These are phyloP conservation scores for Halisarca cf. caerulea DNA, from an alignment of 37 sponge, comb jelly and placozoan genomes.

Conservation along the genomic window DNA sequence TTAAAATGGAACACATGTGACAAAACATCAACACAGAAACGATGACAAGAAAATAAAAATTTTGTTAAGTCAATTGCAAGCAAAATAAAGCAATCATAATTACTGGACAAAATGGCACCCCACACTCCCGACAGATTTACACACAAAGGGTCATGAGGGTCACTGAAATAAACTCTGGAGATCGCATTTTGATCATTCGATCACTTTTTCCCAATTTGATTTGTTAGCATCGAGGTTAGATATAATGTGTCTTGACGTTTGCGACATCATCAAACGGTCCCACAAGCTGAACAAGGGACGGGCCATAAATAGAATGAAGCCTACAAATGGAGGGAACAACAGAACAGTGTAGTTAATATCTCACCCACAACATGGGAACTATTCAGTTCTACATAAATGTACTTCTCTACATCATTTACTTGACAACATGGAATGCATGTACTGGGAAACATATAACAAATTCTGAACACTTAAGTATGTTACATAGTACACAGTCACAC, in stretches of 20 bases:
- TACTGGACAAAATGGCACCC: no score
- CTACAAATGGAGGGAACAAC: background rate
- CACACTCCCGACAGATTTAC: background rate
- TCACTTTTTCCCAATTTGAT: background rate
- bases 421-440: no score
- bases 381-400: background rate
- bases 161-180: background rate
- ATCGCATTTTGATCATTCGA: background rate
- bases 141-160: background rate
- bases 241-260: background rate
- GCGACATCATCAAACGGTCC: constrained; percentile 22
- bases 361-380: background rate
- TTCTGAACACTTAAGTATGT: no score
- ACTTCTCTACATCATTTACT: background rate
- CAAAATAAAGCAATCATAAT: no score
- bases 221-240: background rate
- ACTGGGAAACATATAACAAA: no score
- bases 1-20: no score
- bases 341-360: background rate
- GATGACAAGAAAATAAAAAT: no score
- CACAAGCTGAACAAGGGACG: constrained; percentile 19
- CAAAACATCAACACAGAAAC: no score
- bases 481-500: background rate
- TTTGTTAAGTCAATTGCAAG: no score
- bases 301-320: constrained; percentile 34